Evolutionary conservation across 2,797 vertebrate species (phyloP).

Genomic region (Scolopax rusticola): DNA sequence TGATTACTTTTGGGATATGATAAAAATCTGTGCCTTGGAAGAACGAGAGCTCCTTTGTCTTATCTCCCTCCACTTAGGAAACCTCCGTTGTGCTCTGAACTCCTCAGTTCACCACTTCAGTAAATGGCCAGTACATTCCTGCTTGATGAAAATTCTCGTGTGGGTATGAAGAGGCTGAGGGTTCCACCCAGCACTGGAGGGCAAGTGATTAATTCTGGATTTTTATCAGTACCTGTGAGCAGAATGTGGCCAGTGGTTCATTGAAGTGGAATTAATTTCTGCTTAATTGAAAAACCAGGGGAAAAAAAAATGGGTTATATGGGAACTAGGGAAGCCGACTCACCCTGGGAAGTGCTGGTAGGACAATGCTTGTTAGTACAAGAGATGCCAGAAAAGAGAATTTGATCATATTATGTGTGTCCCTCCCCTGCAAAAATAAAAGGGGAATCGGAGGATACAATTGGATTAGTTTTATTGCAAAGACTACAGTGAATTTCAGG

Average conservation of each 20-base stretch:
- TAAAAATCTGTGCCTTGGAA: slow-evolving; percentile 4
- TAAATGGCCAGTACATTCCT: not conserved
- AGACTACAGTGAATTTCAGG: not conserved
- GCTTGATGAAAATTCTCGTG: not conserved
- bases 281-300: not conserved
- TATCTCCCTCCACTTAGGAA: not conserved
- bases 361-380: not conserved
- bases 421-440: not conserved
- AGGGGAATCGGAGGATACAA: not conserved
- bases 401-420: rapidly evolving
- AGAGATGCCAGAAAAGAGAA: not conserved
- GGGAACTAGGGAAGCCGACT: not conserved
- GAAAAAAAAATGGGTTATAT: not conserved
- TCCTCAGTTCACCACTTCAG: not conserved
- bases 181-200: not conserved
- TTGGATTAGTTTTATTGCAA: not conserved
- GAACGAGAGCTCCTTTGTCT: not conserved
- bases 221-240: not conserved
- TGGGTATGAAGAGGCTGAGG: not conserved
- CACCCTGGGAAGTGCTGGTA: not conserved
- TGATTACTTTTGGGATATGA: not conserved
- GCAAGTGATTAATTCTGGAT: slow-evolving; percentile 1
- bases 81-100: not conserved
- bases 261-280: not conserved
- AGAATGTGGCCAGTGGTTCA: not conserved